A percentile compares a stretch with the other conserved stretches of the same genome.
These are phyloP conservation scores for Operophtera brumata DNA, from an alignment of 2,888 invertebrate species.

Conservation along the genomic window DNA sequence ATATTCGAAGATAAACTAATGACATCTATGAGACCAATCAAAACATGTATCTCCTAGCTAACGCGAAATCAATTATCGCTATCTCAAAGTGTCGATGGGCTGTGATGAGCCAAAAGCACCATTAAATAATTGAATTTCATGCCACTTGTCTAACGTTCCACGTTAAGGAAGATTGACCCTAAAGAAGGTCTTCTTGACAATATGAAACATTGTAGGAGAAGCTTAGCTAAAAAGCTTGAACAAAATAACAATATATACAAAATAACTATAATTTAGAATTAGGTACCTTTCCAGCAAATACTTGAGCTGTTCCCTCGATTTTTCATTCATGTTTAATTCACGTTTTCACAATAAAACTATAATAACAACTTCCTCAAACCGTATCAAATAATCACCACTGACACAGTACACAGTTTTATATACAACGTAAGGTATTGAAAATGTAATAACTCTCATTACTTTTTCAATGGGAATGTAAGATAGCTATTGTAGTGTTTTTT, in stretches of 20 bases:
- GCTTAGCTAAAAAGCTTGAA: not conserved
- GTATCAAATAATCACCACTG: not conserved
- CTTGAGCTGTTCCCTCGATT: constrained; percentile 47
- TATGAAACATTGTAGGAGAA: not conserved
- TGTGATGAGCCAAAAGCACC: no score
- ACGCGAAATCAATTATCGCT: no score
- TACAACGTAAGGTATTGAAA: constrained; percentile 12
- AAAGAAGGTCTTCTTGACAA: not conserved
- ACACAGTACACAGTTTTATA: constrained; percentile 5
- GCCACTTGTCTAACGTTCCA: no score
- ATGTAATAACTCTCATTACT: no score
- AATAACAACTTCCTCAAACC: not conserved
- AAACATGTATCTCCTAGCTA: no score
- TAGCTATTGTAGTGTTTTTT: constrained; percentile 25
- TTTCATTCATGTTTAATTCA: constrained; percentile 48
- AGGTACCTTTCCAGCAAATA: constrained; percentile 54
- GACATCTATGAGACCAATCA: no score
- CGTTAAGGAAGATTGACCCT: no score
- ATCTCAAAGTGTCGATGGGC: no score
- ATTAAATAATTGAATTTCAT: no score
- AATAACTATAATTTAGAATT: not conserved
- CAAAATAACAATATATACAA: not conserved
- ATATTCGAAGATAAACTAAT: no score
- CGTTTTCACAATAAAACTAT: constrained; percentile 29
- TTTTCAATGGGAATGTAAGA: no score